Conservation (phyloP, 2,113 vertebrate species). For the Etia nguti region DNA sequence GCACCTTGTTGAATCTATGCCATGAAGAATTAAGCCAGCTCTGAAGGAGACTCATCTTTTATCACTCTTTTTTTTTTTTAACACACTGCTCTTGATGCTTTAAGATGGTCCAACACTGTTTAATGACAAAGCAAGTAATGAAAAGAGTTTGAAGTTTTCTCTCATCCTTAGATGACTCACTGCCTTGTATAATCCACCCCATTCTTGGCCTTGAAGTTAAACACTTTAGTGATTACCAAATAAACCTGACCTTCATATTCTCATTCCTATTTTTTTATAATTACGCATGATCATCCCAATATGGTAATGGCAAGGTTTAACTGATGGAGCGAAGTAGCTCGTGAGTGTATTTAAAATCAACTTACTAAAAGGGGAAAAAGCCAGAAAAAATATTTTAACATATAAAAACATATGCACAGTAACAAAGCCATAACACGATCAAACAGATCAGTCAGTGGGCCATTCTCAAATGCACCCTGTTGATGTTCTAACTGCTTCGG, state of each 20-base stretch:
- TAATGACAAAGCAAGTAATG: neutral
- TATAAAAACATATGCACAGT: neutral
- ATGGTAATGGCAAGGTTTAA: too few relatives aligned
- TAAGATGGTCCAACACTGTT: neutral
- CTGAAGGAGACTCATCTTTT: neutral
- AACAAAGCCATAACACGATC: neutral
- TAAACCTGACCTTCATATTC: slow-evolving; percentile 13
- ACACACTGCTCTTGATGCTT: too few relatives aligned
- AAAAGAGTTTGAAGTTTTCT: neutral
- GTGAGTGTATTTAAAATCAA: neutral
- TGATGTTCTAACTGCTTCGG: neutral
- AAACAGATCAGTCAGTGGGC: neutral
- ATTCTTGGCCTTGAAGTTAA: neutral
- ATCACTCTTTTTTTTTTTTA: neutral
- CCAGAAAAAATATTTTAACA: neutral
- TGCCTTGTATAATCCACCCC: neutral
- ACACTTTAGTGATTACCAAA: neutral
- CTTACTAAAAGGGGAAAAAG: neutral
- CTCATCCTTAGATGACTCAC: slow-evolving; percentile 22
- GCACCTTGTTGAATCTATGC: neutral
- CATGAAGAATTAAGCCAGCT: neutral
- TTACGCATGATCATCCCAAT: neutral
- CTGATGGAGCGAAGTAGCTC: neutral
- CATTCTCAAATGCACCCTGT: neutral
- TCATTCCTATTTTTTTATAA: slow-evolving; percentile 8